Percentiles rank a stretch among this genome's conserved stretches.
These are phyloP conservation scores for Leptobrachium leishanense DNA, from an alignment of 2,113 vertebrate genomes.

Conservation along the genomic window DNA sequence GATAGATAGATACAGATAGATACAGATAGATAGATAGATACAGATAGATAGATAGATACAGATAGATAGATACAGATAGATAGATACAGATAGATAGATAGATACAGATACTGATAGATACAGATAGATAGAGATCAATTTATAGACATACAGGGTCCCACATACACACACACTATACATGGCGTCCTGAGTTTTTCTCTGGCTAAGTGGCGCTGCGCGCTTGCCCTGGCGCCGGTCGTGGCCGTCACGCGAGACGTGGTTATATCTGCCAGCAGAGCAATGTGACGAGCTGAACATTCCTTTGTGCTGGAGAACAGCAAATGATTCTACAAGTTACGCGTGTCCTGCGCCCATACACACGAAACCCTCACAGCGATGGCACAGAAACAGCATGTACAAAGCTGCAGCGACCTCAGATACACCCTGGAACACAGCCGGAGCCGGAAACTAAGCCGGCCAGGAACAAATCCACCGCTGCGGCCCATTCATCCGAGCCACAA, in stretches of 20 bases:
- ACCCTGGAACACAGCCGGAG: background rate
- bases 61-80: too few species aligned
- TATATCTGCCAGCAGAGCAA: slow-evolving; percentile 16
- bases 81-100: too few species aligned
- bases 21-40: too few species aligned
- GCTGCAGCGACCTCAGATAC: slow-evolving; percentile 23
- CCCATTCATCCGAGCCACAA: slow-evolving; percentile 14
- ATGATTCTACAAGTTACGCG: slow-evolving; percentile 24
- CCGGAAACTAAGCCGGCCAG: slow-evolving; percentile 25
- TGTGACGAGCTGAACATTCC: slow-evolving; percentile 38
- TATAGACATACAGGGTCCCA: too few species aligned
- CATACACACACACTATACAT: too few species aligned
- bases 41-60: too few species aligned
- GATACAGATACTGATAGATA: too few species aligned
- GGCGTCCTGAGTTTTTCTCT: too few species aligned
- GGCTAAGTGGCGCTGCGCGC: too few species aligned
- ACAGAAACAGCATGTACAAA: slow-evolving; percentile 32
- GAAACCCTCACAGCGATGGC: background rate
- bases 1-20: too few species aligned
- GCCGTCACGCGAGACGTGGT: background rate
- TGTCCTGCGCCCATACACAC: slow-evolving; percentile 1
- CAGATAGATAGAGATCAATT: too few species aligned
- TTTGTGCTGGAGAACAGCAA: slow-evolving; percentile 40
- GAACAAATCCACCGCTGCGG: slow-evolving; percentile 23
- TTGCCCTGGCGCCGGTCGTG: too few species aligned